These are phyloP conservation scores for Macquaria australasica DNA, from an alignment of 2,113 vertebrate species.

Conservation along the genomic window DNA sequence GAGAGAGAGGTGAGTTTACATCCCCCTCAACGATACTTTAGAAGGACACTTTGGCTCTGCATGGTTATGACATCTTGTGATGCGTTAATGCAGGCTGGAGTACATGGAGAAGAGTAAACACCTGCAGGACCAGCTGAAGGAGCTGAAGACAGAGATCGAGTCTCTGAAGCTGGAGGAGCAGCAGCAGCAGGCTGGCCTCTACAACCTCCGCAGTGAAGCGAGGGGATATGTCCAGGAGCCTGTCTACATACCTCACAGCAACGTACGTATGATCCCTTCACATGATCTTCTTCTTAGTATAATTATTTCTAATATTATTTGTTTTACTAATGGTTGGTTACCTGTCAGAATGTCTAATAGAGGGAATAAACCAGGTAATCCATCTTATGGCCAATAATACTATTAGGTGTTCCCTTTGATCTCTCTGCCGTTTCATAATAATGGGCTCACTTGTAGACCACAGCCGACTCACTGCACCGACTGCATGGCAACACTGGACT, in stretches of 20 bases:
- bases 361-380: not conserved
- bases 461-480: too few relatives aligned
- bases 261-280: constrained; percentile 67
- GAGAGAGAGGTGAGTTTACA: constrained; percentile 86
- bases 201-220: constrained; percentile 71
- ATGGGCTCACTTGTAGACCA: not conserved
- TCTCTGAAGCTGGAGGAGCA: constrained; percentile 92
- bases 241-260: constrained; percentile 85
- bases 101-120: constrained; percentile 95
- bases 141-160: constrained; percentile 92
- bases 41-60: not conserved
- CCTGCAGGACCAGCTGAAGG: constrained; percentile 92
- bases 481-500: not conserved
- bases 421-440: not conserved
- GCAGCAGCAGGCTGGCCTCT: constrained; percentile 86
- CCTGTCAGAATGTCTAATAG: not conserved
- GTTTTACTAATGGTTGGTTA: not conserved
- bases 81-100: constrained; percentile 83
- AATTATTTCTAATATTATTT: not conserved
- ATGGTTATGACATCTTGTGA: not conserved
- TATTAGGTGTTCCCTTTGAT: not conserved
- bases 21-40: not conserved
- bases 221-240: constrained; percentile 81
- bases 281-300: not conserved
- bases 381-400: not conserved